phyloP scores from a whole-genome alignment of 37 sponge, comb jelly and placozoan species.

The Halichondria panicea region DNA sequence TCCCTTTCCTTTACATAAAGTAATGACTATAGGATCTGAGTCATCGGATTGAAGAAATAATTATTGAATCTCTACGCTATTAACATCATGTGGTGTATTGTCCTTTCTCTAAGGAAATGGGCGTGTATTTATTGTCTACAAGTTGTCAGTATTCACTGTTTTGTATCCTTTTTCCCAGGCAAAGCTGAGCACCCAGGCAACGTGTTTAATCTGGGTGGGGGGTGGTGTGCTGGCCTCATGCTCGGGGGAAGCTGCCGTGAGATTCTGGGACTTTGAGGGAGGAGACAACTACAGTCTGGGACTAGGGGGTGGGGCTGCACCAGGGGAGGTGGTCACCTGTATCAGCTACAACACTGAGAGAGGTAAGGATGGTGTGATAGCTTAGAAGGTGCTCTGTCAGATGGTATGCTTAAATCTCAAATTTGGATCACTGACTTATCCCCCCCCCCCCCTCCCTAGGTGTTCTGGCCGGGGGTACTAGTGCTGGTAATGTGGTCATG shows the following conservation, averaged over 20 bases:
- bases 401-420: no score
- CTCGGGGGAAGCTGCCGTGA: conserved; percentile 65
- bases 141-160: no score
- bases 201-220: conserved; percentile 51
- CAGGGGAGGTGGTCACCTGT: conserved; percentile 54
- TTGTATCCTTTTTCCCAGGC: no score
- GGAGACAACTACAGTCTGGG: conserved; percentile 77
- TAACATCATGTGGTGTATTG: no score
- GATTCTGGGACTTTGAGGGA: conserved; percentile 85
- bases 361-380: conserved; percentile 29
- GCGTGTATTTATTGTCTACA: no score
- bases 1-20: no score
- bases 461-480: conserved; percentile 85
- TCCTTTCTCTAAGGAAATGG: no score
- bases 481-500: conserved; percentile 62
- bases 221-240: conserved; percentile 77
- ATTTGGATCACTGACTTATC: not conserved
- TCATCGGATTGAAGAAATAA: no score
- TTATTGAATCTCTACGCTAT: no score
- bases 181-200: no score
- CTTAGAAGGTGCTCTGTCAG: no score
- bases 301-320: not conserved
- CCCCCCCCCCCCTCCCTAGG: conserved; percentile 38
- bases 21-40: no score
- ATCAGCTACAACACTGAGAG: conserved; percentile 61